Percentiles rank a stretch among this genome's conserved stretches.
phyloP scores from a whole-genome alignment of 2,797 vertebrate species.

The Thunnus albacares region DNA sequence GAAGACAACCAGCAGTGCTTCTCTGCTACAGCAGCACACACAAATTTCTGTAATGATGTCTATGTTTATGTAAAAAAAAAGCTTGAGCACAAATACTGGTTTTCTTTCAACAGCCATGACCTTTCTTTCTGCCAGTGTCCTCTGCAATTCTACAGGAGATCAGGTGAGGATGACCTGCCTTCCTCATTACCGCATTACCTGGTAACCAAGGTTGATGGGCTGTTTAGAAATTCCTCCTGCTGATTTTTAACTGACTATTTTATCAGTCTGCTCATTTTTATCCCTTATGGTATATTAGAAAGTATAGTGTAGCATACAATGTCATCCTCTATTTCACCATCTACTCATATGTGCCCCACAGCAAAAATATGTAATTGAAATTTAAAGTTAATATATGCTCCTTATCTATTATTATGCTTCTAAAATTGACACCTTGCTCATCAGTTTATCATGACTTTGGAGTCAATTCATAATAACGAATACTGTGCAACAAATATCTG shows the following conservation, averaged over 20 bases:
- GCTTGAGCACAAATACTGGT: slow-evolving; percentile 8
- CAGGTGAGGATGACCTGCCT: background rate
- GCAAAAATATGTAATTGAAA: background rate
- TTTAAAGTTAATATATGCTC: slow-evolving; percentile 2
- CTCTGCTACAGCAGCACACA: slow-evolving; percentile 12
- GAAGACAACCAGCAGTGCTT: slow-evolving; percentile 33
- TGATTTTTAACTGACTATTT: background rate
- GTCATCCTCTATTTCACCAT: background rate
- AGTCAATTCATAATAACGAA: background rate
- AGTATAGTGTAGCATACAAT: background rate
- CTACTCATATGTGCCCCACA: background rate
- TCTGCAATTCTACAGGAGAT: background rate
- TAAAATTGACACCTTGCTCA: background rate
- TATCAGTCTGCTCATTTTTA: background rate
- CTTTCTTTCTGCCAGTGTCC: background rate
- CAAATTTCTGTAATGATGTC: background rate
- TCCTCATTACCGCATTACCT: background rate
- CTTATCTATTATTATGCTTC: background rate
- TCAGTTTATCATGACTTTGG: background rate
- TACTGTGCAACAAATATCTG: background rate
- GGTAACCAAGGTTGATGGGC: background rate
- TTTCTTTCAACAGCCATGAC: background rate
- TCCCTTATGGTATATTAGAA: background rate
- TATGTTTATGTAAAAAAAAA: background rate
- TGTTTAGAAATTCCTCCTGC: background rate